Conservation (phyloP, 2,888 invertebrate genomes). For the Eubasilissa splendida region DNA sequence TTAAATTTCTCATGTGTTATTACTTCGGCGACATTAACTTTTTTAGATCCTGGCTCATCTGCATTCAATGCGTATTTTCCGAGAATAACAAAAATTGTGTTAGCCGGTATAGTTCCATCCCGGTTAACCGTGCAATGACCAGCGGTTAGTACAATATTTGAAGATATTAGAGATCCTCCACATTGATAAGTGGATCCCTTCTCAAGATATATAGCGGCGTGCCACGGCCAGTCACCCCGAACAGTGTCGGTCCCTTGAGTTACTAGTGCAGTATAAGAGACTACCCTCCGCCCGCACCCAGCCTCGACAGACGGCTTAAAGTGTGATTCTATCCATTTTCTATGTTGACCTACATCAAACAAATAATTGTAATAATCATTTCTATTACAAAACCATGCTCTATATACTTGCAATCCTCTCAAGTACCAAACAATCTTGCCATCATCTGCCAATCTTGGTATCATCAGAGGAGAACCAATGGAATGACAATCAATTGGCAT, state of each 20-base stretch:
- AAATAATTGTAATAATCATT: too few species aligned
- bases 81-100: not conserved
- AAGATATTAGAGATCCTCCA: conserved; percentile 46
- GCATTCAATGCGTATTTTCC: conserved; percentile 17
- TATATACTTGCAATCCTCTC: conserved; percentile 40
- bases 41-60: conserved; percentile 7
- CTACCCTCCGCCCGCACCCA: conserved; percentile 48
- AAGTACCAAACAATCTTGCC: conserved; percentile 51
- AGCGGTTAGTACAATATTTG: conserved; percentile 41
- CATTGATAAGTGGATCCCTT: conserved; percentile 30
- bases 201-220: conserved; percentile 45
- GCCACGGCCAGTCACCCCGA: conserved; percentile 55
- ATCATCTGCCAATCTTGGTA: conserved; percentile 47
- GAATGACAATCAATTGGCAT: conserved; percentile 45
- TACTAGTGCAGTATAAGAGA: conserved; percentile 38
- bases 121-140: conserved; percentile 6
- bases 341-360: conserved; percentile 36
- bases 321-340: conserved; percentile 50
- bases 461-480: conserved; percentile 48
- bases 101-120: not conserved
- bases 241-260: conserved; percentile 19
- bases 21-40: conserved; percentile 31
- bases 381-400: conserved; percentile 28
- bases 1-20: conserved; percentile 45
- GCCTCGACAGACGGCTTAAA: conserved; percentile 46